These are phyloP conservation scores for Chrysopilus asiliformis DNA, from an alignment of 2,888 invertebrate species.

Conservation along the genomic window DNA sequence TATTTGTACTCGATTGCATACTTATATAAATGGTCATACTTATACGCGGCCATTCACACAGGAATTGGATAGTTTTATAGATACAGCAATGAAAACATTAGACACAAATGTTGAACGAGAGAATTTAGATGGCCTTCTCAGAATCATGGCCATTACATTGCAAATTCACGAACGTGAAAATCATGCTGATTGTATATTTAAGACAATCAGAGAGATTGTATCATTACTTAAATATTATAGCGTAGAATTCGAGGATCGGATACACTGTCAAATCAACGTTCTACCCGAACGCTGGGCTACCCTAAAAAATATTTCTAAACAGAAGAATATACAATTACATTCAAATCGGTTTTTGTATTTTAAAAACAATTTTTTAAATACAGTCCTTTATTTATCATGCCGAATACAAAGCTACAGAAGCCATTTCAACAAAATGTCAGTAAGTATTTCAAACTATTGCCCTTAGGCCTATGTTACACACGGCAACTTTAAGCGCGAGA, in stretches of 20 bases:
- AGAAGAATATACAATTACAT: slow-evolving; percentile 70
- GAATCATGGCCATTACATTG: slow-evolving; percentile 65
- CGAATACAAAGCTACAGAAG: slow-evolving; percentile 64
- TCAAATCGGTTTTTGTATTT: too few species aligned
- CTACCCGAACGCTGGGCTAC: slow-evolving; percentile 81
- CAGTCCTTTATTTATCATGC: slow-evolving; percentile 67
- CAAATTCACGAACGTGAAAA: slow-evolving; percentile 57
- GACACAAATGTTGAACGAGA: slow-evolving; percentile 59
- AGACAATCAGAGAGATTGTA: slow-evolving; percentile 75
- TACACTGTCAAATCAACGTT: slow-evolving; percentile 64
- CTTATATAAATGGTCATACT: too few species aligned
- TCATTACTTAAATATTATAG: slow-evolving; percentile 71
- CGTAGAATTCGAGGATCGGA: slow-evolving; percentile 71
- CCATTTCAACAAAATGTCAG: slow-evolving; percentile 44
- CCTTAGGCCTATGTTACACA: too few species aligned
- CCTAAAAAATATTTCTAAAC: slow-evolving; percentile 67
- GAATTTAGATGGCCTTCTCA: slow-evolving; percentile 70
- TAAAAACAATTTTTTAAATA: too few species aligned
- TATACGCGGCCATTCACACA: too few species aligned
- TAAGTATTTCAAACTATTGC: too few species aligned
- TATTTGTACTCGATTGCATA: too few species aligned
- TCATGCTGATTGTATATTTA: slow-evolving; percentile 78
- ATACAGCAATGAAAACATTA: slow-evolving; percentile 57
- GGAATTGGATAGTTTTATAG: slow-evolving; percentile 65
- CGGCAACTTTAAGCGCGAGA: too few species aligned